phyloP scores from a whole-genome alignment of 1,140 invertebrate species.

The Catajapyx aquilonaris region DNA sequence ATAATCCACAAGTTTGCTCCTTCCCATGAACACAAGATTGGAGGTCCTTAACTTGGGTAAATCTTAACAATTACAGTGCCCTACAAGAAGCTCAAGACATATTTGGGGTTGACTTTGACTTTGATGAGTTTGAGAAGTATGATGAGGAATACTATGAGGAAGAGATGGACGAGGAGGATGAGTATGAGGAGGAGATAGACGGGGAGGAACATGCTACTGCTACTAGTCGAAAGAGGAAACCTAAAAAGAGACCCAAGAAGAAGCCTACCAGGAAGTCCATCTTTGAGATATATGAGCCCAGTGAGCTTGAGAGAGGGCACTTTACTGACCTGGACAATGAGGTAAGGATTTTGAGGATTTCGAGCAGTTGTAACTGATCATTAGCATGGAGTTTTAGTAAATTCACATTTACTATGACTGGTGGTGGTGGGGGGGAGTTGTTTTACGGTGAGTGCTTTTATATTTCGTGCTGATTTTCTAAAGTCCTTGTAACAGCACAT shows the following conservation, averaged over 20 bases:
- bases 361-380: too few species aligned
- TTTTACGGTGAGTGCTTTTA: too few species aligned
- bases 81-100: conserved; percentile 97
- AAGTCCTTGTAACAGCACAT: too few species aligned
- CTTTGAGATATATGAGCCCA: conserved; percentile 90
- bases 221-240: conserved; percentile 18
- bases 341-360: too few species aligned
- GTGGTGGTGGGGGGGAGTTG: too few species aligned
- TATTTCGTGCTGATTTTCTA: too few species aligned
- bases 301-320: conserved; percentile 86
- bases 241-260: conserved; percentile 51
- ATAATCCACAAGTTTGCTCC: conserved; percentile 3
- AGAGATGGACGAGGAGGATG: conserved; percentile 48
- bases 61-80: conserved; percentile 33
- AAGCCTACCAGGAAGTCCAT: conserved; percentile 73
- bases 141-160: conserved; percentile 73
- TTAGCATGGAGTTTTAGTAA: too few species aligned
- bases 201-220: conserved; percentile 17
- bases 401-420: too few species aligned
- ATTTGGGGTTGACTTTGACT: conserved; percentile 97
- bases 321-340: conserved; percentile 88
- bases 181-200: conserved; percentile 48
- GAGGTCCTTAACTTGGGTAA: conserved; percentile 1
- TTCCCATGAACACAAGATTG: conserved; percentile 1
- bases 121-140: conserved; percentile 81